phyloP scores from a whole-genome alignment of 2,888 invertebrate genomes.

The Leucophenga maculata region DNA sequence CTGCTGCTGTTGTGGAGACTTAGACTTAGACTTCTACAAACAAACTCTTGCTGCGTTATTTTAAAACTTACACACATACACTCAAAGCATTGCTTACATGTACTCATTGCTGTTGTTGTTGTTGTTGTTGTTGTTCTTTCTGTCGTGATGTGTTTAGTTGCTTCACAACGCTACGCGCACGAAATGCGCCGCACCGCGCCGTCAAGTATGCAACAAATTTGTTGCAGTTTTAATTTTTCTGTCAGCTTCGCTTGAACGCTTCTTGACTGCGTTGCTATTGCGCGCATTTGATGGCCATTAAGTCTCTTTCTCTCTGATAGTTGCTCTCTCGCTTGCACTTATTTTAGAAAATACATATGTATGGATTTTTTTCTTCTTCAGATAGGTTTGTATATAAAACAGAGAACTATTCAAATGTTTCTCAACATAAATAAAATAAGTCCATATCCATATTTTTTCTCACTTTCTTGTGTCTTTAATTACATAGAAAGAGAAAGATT shows the following conservation, averaged over 20 bases:
- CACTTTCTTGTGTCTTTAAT: too few relatives aligned
- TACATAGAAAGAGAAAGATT: too few relatives aligned
- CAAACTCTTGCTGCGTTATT: background rate
- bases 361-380: background rate
- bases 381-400: background rate
- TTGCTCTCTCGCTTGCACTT: too few relatives aligned
- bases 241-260: conserved; percentile 61
- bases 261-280: conserved; percentile 28
- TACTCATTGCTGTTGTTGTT: background rate
- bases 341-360: too few relatives aligned
- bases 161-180: too few relatives aligned
- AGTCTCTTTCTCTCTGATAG: background rate
- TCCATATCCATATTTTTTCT: too few relatives aligned
- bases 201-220: conserved; percentile 60
- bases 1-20: too few relatives aligned
- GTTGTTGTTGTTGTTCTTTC: background rate
- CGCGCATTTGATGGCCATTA: conserved; percentile 21
- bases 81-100: background rate
- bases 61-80: background rate
- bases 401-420: background rate
- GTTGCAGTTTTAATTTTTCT: conserved; percentile 61
- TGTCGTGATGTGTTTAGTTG: background rate
- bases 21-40: background rate
- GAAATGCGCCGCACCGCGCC: conserved; percentile 51
- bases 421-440: too few relatives aligned